These are phyloP conservation scores for Microplitis deprimator DNA, from an alignment of 2,888 invertebrate genomes.

Conservation along the genomic window DNA sequence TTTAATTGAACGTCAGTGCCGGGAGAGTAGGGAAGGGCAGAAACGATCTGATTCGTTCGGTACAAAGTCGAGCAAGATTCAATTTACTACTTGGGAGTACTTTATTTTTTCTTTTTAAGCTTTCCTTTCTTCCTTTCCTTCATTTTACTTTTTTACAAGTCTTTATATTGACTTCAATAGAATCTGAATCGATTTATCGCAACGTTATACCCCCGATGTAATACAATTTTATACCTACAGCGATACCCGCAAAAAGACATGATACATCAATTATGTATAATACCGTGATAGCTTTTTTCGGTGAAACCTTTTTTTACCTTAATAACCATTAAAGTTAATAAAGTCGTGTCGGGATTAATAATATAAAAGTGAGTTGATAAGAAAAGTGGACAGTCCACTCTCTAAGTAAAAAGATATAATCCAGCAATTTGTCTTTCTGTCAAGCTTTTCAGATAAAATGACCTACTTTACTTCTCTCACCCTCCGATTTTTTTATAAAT, in stretches of 20 bases:
- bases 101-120: slow-evolving; percentile 14
- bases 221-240: background rate
- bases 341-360: background rate
- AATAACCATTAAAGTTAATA: background rate
- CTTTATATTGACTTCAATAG: slow-evolving; percentile 3
- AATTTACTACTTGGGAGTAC: slow-evolving; percentile 37
- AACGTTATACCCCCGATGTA: background rate
- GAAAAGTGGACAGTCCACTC: slow-evolving; percentile 30
- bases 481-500: slow-evolving; percentile 14
- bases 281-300: background rate
- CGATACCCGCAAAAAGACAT: background rate
- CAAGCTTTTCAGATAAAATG: slow-evolving; percentile 35
- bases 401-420: slow-evolving; percentile 18
- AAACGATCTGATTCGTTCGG: slow-evolving; percentile 35
- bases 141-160: slow-evolving; percentile 12
- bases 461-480: slow-evolving; percentile 32
- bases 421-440: slow-evolving; percentile 33
- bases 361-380: background rate
- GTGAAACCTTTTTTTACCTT: background rate
- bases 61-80: slow-evolving; percentile 41
- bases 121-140: background rate
- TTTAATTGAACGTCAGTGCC: slow-evolving; percentile 43
- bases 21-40: slow-evolving; percentile 11
- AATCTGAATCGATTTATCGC: background rate
- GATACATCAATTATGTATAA: slow-evolving; percentile 1